Evolutionary conservation across 2,113 vertebrate genomes (phyloP).

Genomic region (Syngnathus floridae): DNA sequence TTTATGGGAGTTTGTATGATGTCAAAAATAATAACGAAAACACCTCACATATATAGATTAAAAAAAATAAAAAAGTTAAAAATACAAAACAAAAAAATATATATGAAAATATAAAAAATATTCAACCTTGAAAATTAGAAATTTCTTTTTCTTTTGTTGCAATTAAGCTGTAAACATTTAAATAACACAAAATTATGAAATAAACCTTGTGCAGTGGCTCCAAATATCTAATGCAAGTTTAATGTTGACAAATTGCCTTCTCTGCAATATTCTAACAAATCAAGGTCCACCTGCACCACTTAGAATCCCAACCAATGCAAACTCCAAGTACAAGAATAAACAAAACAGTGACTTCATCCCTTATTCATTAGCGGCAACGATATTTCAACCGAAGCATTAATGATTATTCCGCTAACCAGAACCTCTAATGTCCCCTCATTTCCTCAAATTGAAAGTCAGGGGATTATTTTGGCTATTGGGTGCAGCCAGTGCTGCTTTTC

Average conservation of each 20-base stretch:
- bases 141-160: too few species aligned
- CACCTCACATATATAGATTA: too few species aligned
- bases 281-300: neutral
- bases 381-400: neutral
- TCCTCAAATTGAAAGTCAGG: slow-evolving; percentile 6
- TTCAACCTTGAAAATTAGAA: too few species aligned
- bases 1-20: neutral
- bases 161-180: too few species aligned
- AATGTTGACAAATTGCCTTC: neutral
- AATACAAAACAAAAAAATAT: too few species aligned
- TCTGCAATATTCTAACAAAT: neutral
- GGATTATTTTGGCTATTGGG: slow-evolving; percentile 22
- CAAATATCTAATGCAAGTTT: too few species aligned
- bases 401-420: neutral
- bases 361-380: neutral
- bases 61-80: too few species aligned
- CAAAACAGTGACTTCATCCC: neutral
- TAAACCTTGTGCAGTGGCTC: too few species aligned
- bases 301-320: neutral
- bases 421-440: neutral
- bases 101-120: too few species aligned
- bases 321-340: neutral
- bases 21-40: neutral
- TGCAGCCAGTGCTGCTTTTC: slow-evolving; percentile 35
- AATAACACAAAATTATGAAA: too few species aligned